Evolutionary conservation across 1,140 invertebrate genomes (phyloP), one percentile per base, ranked within the genome.

Genomic region (Eulimnadia texana): DNA sequence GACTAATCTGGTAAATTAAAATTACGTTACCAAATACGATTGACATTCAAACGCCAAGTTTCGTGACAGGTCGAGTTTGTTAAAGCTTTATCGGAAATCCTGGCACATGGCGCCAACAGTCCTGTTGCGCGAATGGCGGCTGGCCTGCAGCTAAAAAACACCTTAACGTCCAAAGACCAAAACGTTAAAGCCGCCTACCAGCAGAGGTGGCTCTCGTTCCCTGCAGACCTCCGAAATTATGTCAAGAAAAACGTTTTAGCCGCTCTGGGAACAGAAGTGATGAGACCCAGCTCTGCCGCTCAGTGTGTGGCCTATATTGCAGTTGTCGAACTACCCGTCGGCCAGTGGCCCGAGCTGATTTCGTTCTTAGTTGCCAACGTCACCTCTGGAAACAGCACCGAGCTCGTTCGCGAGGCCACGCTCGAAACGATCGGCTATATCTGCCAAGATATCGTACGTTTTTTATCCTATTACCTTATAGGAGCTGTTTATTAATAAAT

Each of bases 261-360:
- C 67, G 86, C 95, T 13, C 79, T 99, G 59, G 95, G 96, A 55
- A 98, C 95, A 55, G 97, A 99, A 79, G 90, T 85, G 61, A 86
- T 84, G 61, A 78, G 95, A 62, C 91, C 95, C 1, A 96, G 93
- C 69, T 93, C 93, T 62, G 95, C 96, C 16, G 94, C 97, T 2
- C 96, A 99, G 73, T 99, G 96, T 78, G 92, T 99, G 27, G 95
- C 96, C 10, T 94, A 96, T 73, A 92, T 99, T 62, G 96, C 95
- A 10, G 92, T 97, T 50, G 85, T 92, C 22, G 97, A 99, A 77
- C 76, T 99, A 54, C 90, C 93, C 2, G 81, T 86, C 20, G 69
- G 72, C 54, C 68, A 79, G 63, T 84, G 82, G 83, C 84, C 81
- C 64, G 86, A 93, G 64, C 76, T 99, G 0, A 94, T 99, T 62